phyloP scores from a whole-genome alignment of 2,797 vertebrate genomes.

The Acanthopagrus latus region DNA sequence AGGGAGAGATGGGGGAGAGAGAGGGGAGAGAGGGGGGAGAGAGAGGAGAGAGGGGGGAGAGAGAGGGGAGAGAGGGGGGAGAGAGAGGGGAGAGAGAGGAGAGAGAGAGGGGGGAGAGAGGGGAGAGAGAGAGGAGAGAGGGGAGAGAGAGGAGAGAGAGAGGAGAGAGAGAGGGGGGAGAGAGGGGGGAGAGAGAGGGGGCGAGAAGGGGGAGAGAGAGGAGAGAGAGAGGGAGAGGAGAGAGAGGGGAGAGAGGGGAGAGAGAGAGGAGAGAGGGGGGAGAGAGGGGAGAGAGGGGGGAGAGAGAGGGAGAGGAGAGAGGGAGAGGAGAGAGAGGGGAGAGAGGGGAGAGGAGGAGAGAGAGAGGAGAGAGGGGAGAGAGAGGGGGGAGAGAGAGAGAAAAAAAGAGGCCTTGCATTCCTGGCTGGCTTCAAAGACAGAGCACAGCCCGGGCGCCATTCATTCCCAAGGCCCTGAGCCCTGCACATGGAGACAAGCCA shows the following conservation, averaged over 20 bases:
- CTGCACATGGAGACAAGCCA: conserved; percentile 86
- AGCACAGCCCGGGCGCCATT: conserved; percentile 84
- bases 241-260: background rate
- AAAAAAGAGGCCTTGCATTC: conserved; percentile 86
- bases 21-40: too few relatives aligned
- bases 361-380: conserved; percentile 42
- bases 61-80: too few relatives aligned
- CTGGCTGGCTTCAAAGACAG: conserved; percentile 87
- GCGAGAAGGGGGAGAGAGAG: too few relatives aligned
- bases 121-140: background rate
- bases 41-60: too few relatives aligned
- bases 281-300: conserved; percentile 19
- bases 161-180: conserved; percentile 26
- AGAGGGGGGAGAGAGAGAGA: conserved; percentile 28
- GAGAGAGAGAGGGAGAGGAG: too few relatives aligned
- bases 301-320: too few relatives aligned
- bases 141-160: background rate
- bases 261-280: background rate
- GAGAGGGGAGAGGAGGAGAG: too few relatives aligned
- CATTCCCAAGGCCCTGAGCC: conserved; percentile 85
- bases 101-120: too few relatives aligned
- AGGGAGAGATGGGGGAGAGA: too few relatives aligned
- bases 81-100: too few relatives aligned
- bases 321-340: too few relatives aligned
- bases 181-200: too few relatives aligned